Evolutionary conservation across 2,797 vertebrate species (phyloP), one percentile per base, ranked within the genome.

Genomic region (Neosalanx taihuensis): DNA sequence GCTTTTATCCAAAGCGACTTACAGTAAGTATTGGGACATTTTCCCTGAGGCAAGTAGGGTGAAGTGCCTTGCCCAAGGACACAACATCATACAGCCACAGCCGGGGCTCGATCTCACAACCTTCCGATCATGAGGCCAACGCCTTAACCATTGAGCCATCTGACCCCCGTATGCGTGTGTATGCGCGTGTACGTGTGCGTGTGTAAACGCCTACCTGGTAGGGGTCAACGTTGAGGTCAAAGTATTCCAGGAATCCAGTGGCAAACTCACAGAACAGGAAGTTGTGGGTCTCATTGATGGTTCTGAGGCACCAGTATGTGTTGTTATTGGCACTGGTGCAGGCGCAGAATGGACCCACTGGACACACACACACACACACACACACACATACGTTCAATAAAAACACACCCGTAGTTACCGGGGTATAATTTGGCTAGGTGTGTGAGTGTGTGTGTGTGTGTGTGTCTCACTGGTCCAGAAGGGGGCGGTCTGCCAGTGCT

Each of bases 181-280:
- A 0, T 23, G 26, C 53, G 26, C 0, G 13, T 12, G 57, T 51
- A 71, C 6, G 53, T 29, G 56, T 35, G 61, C 61, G 26, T 67
- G 33, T 35, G 56, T 67, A 7, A 56, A 64, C 41, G 20, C 18
- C 58, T 89, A 96, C 95, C 95, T 96, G 95, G 85, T 96, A 96
- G 0, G 94, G 95, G 76, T 96, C 94, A 0, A 92, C 95, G 84
- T 93, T 95, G 81, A 96, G 90, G 82, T 96, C 95, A 80, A 96
- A 96, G 85, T 95, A 96, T 84, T 96, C 95, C 64, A 95, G 83
- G 90, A 96, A 95, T 74, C 95, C 95, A 0, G 95, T 96, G 26
- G 94, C 95, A 76, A 96, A 96, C 91, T 96, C 95, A 84, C 95
- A 96, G 82, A 96, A 96, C 62, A 96, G 92, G 88, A 96, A 96